Conservation (phyloP, 2,888 invertebrate species). For the Xanthorhoe designata region DNA sequence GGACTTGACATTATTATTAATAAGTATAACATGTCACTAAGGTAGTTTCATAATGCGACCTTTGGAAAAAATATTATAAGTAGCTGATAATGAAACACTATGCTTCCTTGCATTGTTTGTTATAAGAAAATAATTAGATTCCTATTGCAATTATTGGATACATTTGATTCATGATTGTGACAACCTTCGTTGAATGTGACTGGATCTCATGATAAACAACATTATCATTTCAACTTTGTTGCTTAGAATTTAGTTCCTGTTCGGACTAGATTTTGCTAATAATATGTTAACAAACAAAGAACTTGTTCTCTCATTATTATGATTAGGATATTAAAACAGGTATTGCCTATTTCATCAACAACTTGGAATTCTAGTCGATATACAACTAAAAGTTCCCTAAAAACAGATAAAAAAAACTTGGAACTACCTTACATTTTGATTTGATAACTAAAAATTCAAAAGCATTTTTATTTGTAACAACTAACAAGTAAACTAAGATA, state of each 20-base stretch:
- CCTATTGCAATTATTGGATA: constrained; percentile 18
- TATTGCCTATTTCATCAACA: background rate
- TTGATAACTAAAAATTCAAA: background rate
- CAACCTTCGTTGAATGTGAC: constrained; percentile 25
- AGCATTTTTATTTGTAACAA: background rate
- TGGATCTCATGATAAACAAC: constrained; percentile 19
- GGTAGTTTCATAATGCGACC: constrained; percentile 65
- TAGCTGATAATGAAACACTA: constrained; percentile 45
- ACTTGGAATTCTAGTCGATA: too few relatives aligned
- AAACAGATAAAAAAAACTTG: too few relatives aligned
- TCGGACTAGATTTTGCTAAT: constrained; percentile 4
- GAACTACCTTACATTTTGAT: background rate
- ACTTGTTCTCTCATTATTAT: background rate
- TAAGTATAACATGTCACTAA: constrained; percentile 53
- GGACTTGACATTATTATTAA: constrained; percentile 79
- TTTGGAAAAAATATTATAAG: constrained; percentile 54
- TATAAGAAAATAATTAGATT: constrained; percentile 38
- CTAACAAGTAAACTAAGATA: background rate
- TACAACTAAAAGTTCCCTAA: too few relatives aligned
- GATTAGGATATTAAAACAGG: background rate
- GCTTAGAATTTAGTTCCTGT: constrained; percentile 25
- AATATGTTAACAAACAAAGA: background rate
- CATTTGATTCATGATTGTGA: constrained; percentile 20
- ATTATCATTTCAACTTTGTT: constrained; percentile 20
- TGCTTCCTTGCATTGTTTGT: constrained; percentile 55